These are phyloP conservation scores for Setipinna tenuifilis DNA, from an alignment of 2,797 vertebrate genomes.

Conservation along the genomic window DNA sequence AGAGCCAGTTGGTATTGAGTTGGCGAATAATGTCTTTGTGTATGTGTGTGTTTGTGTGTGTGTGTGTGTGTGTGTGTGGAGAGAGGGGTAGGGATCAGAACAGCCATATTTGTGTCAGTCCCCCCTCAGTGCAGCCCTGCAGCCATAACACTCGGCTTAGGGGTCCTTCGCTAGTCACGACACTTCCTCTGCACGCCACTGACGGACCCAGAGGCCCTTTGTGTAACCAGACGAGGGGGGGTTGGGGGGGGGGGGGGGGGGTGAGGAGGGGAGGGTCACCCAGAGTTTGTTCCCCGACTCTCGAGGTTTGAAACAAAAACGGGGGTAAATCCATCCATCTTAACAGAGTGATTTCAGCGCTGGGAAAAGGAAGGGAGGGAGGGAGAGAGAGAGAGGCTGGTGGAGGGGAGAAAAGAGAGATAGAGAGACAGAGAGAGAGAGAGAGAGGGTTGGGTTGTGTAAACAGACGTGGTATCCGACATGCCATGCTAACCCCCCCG, in stretches of 20 bases:
- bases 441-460: slow-evolving; percentile 71
- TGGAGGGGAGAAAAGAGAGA: slow-evolving; percentile 56
- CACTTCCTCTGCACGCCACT: neutral
- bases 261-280: slow-evolving; percentile 70
- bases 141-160: neutral
- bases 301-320: slow-evolving; percentile 66
- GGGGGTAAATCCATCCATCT: slow-evolving; percentile 80
- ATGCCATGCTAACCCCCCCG: slow-evolving; percentile 65
- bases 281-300: slow-evolving; percentile 70
- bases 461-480: slow-evolving; percentile 76
- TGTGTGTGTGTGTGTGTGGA: no score
- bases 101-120: neutral
- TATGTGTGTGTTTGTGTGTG: neutral
- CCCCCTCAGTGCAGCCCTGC: neutral
- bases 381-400: neutral
- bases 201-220: neutral
- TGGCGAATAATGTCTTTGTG: neutral
- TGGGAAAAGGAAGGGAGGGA: slow-evolving; percentile 30
- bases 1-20: no score
- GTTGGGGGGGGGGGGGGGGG: neutral
- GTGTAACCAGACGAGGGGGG: neutral
- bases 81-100: neutral
- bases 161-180: neutral
- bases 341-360: slow-evolving; percentile 76
- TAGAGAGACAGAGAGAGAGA: slow-evolving; percentile 54